A percentile compares a stretch with the other conserved stretches of the same genome.
These are phyloP conservation scores for Argyra leucocephala DNA, from an alignment of 2,888 invertebrate genomes.

Conservation along the genomic window DNA sequence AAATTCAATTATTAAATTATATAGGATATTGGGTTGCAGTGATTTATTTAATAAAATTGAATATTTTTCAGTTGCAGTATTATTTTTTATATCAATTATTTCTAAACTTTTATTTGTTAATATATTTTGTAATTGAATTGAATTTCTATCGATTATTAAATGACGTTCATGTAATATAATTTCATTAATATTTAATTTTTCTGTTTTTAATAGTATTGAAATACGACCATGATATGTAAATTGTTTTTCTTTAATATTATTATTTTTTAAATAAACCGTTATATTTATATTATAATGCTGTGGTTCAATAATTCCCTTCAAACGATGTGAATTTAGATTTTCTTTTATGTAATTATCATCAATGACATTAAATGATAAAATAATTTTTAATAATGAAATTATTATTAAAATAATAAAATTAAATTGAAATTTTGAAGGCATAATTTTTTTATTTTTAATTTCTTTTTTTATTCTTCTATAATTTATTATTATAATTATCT, in stretches of 20 bases:
- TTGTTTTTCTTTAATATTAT: constrained; percentile 23
- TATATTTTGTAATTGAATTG: not conserved
- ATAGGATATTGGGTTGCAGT: not conserved
- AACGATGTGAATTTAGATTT: constrained; percentile 27
- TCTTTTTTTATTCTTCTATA: too few relatives aligned
- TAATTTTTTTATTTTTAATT: too few relatives aligned
- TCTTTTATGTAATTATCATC: not conserved
- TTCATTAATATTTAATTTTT: constrained; percentile 37
- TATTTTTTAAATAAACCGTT: constrained; percentile 41
- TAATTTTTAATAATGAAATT: too few relatives aligned
- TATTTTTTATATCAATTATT: constrained; percentile 25
- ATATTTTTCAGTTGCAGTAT: not conserved
- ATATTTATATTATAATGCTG: constrained; percentile 47
- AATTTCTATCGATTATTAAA: not conserved
- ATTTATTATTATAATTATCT: too few relatives aligned
- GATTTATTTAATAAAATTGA: not conserved
- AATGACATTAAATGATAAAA: too few relatives aligned
- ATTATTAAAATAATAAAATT: too few relatives aligned
- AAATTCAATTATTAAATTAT: not conserved
- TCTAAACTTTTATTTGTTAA: not conserved
- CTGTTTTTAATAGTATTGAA: constrained; percentile 46
- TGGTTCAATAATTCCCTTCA: constrained; percentile 44
- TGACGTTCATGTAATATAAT: constrained; percentile 44
- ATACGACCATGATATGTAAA: constrained; percentile 34
- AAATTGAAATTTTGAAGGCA: too few relatives aligned